Evolutionary conservation across 2,113 vertebrate genomes (phyloP), one percentile per base, ranked within the genome.

Genomic region (Lepus europaeus): DNA sequence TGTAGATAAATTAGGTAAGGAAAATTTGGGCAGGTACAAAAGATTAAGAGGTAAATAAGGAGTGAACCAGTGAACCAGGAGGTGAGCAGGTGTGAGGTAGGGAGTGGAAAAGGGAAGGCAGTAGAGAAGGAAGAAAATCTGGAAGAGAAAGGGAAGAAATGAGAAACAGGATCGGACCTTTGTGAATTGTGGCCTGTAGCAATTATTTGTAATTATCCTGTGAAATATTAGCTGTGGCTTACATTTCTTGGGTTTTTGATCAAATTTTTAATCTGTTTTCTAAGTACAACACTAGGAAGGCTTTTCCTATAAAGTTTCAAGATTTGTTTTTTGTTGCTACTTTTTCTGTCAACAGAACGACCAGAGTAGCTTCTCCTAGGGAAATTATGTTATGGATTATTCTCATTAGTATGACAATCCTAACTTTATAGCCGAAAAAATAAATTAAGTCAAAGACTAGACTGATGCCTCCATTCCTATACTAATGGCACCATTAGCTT

Each of bases 291-390:
- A 45, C 45, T 76, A 27, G 36, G 70, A 83, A 92, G 51, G 1
- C 39, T 72, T 92, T 96, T 51, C 72, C 78, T 92, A 91, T 68
- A 81, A 84, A 90, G 77, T 68, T 90, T 84, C 9, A 56, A 56
- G 22, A 72, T 29, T 80, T 72, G 13, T 74, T 90, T 63, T 90
- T 84, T 36, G 2, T 17, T 93, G 1, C 3, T 87, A 29, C 61
- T 45, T 80, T 64, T 63, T 45, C 56, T 69, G 51, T 89, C 49
- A 68, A 0, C 76, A 86, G 56, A 81, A 33, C 1, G 56, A 61
- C 9, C 59, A 69, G 19, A 59, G 11, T 27, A 82, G 27, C 49
- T 27, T 95, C n/a, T n/a, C 64, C 10, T 49, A 45, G 49, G 69
- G 74, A 94, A 88, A 45, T 86, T 39, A 78, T 23, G 73, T 76